Evolutionary conservation across 2,113 vertebrate genomes (phyloP).

Genomic region (Pogona vitticeps): DNA sequence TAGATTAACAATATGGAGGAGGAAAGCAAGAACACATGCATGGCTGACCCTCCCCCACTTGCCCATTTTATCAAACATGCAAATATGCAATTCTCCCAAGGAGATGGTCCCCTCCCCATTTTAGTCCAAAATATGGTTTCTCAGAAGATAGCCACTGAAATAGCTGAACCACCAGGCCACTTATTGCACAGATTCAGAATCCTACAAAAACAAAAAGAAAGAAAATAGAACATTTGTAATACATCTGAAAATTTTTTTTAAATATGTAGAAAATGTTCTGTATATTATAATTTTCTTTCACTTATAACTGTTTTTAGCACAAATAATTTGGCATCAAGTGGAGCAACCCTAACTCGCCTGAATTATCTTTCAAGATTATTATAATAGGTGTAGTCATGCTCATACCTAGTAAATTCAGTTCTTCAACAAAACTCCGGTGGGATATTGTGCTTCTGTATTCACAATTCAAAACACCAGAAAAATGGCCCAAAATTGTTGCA

Average conservation of each 20-base stretch:
- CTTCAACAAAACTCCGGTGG: too few relatives aligned
- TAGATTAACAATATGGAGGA: background rate
- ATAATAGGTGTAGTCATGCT: background rate
- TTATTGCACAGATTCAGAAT: slow-evolving; percentile 16
- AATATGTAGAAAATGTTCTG: background rate
- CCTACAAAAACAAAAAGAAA: slow-evolving; percentile 9
- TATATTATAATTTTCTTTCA: background rate
- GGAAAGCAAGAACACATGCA: background rate
- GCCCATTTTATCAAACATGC: slow-evolving; percentile 18
- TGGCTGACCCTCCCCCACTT: background rate
- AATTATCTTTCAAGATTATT: background rate
- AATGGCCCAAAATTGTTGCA: too few relatives aligned
- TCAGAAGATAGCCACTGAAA: slow-evolving; percentile 24
- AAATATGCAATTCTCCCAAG: slow-evolving; percentile 27
- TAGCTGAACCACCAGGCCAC: slow-evolving; percentile 22
- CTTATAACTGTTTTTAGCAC: background rate
- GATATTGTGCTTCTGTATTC: too few relatives aligned
- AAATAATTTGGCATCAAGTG: background rate
- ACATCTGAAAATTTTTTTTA: slow-evolving; percentile 14
- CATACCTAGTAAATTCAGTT: background rate
- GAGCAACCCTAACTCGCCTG: background rate
- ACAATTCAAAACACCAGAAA: too few relatives aligned
- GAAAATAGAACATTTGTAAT: background rate
- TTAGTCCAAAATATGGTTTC: slow-evolving; percentile 31
- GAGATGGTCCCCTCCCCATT: background rate